phyloP scores from a whole-genome alignment of 2,113 vertebrate genomes.

The Mus pahari region DNA sequence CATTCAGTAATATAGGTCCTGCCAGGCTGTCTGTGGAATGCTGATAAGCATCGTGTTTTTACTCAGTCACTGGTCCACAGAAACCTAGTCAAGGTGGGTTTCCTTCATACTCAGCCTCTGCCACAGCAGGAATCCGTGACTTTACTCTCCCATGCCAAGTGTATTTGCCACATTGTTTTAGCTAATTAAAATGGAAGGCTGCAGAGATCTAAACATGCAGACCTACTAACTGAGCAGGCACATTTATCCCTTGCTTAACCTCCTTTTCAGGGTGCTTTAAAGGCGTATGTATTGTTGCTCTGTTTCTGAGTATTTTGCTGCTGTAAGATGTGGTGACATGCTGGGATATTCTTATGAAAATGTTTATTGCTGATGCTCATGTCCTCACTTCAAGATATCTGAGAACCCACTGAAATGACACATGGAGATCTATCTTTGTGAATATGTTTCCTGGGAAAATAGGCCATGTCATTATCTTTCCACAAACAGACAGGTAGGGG shows the following conservation, averaged over 20 bases:
- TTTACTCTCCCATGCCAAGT: neutral
- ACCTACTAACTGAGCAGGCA: neutral
- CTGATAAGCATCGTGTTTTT: neutral
- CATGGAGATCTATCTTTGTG: neutral
- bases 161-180: neutral
- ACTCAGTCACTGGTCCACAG: neutral
- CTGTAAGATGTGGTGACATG: neutral
- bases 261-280: neutral
- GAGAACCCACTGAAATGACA: neutral
- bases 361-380: neutral
- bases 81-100: neutral
- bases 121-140: neutral
- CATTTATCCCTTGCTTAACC: neutral
- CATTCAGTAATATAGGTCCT: neutral
- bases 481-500: neutral
- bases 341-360: neutral
- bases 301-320: neutral
- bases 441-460: neutral
- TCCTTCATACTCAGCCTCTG: slow-evolving; percentile 24
- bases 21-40: neutral
- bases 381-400: neutral
- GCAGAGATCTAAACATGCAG: neutral
- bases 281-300: neutral
- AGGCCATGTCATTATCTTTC: neutral
- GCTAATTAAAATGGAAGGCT: slow-evolving; percentile 40